Base-by-base conservation (phyloP, 1,140 invertebrate genomes). In the Drosophila mayri region DNA sequence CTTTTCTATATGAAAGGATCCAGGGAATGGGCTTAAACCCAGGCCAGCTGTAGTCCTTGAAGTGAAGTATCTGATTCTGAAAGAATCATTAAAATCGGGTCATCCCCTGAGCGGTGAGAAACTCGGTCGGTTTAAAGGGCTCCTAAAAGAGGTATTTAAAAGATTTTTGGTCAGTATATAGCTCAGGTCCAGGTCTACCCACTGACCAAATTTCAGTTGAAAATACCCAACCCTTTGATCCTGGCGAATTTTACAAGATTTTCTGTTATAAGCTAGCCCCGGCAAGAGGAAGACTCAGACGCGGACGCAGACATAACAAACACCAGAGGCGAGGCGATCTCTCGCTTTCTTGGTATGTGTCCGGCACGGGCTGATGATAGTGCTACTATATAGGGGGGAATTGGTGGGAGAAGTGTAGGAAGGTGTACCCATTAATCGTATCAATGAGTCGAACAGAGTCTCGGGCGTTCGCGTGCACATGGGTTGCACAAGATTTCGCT, bases 1-100 rank as follows among this genome's bases (percentile, higher is more conserved):
- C 58, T 62, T 90, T 92, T 92, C 22, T 22, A 47, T 58, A 54
- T 59, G 37, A 76, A 72, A 49, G 58, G 12, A 18, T 10, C 0
- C 7, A 41, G 20, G 0, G 12, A 82, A 80, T 76, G 32, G 1
- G 11, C 8, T 49, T 0, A 68, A 37, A 74, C 63, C 46, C 1
- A 14, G 62, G n/a, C 46, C 25, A 47, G 35, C 4, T 0, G 2
- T 72, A 82, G 46, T 2, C 28, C 18, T 25, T 3, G 1, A 1
- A 1, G 14, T 6, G 11, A 73, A 76, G 83, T 77, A 92, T 88
- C 90, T 80, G 71, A 92, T 92, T 92, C 65, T 62, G 60, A 9
- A 82, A 70, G 43, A 87, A 87, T 82, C 73, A 88, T 37, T 1
- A 82, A 92, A 92, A 92, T 92, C 90, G 67, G 68, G 46, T 20